These are phyloP conservation scores for Coregonus suidteri DNA, from an alignment of 2,797 vertebrate species.

Conservation along the genomic window DNA sequence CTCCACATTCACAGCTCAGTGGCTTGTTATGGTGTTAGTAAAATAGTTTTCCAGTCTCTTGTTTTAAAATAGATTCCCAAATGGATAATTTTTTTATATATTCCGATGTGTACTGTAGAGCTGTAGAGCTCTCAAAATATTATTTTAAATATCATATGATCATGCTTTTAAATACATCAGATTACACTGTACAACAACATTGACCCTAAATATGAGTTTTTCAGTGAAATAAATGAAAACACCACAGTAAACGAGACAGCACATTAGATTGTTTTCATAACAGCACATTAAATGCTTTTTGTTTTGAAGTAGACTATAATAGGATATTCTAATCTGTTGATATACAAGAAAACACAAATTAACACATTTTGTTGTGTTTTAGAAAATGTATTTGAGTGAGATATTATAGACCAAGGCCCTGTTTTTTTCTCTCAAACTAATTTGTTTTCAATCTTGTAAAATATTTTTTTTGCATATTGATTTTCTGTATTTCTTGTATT, in stretches of 20 bases:
- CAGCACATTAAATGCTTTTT: too few relatives aligned
- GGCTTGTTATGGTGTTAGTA: not conserved
- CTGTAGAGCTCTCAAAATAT: too few relatives aligned
- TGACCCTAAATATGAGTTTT: not conserved
- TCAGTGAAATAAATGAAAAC: not conserved
- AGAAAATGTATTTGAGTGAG: not conserved
- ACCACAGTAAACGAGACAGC: not conserved
- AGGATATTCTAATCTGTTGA: not conserved
- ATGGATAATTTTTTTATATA: not conserved
- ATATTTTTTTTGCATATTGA: not conserved
- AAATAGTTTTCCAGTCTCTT: not conserved
- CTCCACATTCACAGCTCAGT: not conserved
- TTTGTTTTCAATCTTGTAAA: not conserved
- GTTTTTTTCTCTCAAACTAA: not conserved
- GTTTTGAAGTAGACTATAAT: not conserved
- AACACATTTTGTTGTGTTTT: not conserved
- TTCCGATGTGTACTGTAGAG: too few relatives aligned
- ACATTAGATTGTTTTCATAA: not conserved
- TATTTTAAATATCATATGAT: too few relatives aligned
- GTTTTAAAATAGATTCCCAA: not conserved
- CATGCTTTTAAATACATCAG: too few relatives aligned
- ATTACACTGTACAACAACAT: not conserved
- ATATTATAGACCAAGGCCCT: not conserved
- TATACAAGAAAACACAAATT: not conserved
- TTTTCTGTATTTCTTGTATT: not conserved